A percentile compares a stretch with the other conserved stretches of the same genome.
Evolutionary conservation across 2,888 invertebrate species (phyloP).

Genomic region (Drosophila percnosoma): DNA sequence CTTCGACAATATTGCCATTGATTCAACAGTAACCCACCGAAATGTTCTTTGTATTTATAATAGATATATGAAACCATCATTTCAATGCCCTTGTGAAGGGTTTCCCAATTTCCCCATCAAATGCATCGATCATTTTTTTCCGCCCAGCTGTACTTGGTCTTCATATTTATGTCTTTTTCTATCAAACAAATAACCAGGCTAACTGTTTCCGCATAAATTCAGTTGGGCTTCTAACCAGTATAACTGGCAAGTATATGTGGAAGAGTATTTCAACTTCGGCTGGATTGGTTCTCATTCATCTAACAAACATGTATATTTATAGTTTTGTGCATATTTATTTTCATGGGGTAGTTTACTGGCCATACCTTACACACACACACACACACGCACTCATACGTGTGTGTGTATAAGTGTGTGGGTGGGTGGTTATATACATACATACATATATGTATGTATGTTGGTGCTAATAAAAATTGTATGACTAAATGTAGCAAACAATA

Average conservation of each 20-base stretch:
- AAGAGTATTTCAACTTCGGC: conserved; percentile 10
- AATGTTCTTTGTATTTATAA: conserved; percentile 29
- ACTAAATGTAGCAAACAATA: conserved; percentile 50
- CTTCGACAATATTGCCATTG: conserved; percentile 58
- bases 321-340: neutral
- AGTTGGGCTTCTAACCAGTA: neutral
- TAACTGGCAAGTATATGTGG: neutral
- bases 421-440: neutral
- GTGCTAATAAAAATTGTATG: conserved; percentile 46
- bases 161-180: neutral
- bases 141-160: neutral
- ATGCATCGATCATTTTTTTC: neutral
- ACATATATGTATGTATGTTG: conserved; percentile 1
- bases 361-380: conserved; percentile 1
- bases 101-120: neutral
- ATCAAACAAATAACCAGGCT: neutral
- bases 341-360: conserved; percentile 3
- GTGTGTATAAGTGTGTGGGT: neutral
- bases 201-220: neutral
- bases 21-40: conserved; percentile 49
- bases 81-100: conserved; percentile 1
- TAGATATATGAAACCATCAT: conserved; percentile 8
- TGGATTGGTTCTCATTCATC: neutral
- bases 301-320: conserved; percentile 8
- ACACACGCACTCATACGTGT: neutral